Conservation (phyloP, 2,888 invertebrate genomes). For the Drosophila fulvimacula region DNA sequence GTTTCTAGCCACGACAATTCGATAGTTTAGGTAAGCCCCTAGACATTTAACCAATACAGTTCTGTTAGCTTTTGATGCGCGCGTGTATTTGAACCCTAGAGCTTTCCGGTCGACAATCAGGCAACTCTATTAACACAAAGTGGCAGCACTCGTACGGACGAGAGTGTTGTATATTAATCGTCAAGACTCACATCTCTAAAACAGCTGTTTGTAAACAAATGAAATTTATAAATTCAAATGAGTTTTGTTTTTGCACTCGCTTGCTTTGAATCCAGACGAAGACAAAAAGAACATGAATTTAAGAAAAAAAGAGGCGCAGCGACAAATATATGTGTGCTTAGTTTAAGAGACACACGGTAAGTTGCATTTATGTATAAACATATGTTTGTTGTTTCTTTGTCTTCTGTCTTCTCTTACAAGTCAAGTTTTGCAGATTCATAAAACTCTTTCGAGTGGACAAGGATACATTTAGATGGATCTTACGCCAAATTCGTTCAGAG, state of each 20-base stretch:
- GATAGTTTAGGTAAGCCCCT: not conserved
- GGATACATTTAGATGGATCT: not conserved
- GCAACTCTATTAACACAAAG: not conserved
- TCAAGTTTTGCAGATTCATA: not conserved
- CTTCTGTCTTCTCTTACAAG: not conserved
- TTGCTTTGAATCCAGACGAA: not conserved
- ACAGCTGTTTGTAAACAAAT: conserved; percentile 10
- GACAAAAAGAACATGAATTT: not conserved
- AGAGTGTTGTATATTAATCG: not conserved
- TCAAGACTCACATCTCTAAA: not conserved
- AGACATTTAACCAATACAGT: not conserved
- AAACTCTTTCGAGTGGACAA: conserved; percentile 1
- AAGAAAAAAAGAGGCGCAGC: not conserved
- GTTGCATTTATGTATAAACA: not conserved
- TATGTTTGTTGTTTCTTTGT: rapidly evolving
- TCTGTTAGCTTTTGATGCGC: not conserved
- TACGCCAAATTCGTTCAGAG: not conserved
- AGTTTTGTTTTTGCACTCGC: conserved; percentile 1
- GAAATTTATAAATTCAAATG: not conserved
- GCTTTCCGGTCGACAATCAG: not conserved
- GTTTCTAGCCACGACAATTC: too few relatives aligned
- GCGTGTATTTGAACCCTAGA: not conserved
- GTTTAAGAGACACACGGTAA: not conserved
- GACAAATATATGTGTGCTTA: not conserved
- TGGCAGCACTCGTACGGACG: not conserved